Percentiles rank a stretch among this genome's conserved stretches.
These are phyloP conservation scores for Notodonta ziczac DNA, from an alignment of 2,888 invertebrate genomes.

Conservation along the genomic window DNA sequence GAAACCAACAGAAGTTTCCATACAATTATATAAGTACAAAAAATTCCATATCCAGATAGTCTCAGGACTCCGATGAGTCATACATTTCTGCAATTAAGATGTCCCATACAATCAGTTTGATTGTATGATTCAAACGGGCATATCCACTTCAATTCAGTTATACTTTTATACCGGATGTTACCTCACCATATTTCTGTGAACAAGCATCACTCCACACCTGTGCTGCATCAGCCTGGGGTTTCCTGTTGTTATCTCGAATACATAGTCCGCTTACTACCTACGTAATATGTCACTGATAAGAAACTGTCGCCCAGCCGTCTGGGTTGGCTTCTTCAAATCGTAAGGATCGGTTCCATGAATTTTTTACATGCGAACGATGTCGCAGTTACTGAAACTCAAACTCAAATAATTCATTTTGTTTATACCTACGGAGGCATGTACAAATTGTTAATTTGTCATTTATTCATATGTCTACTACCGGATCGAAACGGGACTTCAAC, in stretches of 20 bases:
- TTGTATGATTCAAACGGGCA: slow-evolving; percentile 18
- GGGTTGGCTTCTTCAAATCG: slow-evolving; percentile 25
- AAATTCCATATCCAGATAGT: not conserved
- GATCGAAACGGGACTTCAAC: too few species aligned
- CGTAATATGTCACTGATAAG: slow-evolving; percentile 31
- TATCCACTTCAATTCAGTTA: slow-evolving; percentile 22
- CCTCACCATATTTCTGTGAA: slow-evolving; percentile 62
- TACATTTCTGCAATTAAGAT: slow-evolving; percentile 1
- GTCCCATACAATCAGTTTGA: slow-evolving; percentile 4
- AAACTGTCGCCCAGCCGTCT: slow-evolving; percentile 38
- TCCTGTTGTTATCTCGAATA: slow-evolving; percentile 62
- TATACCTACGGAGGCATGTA: too few species aligned
- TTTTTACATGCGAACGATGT: too few species aligned
- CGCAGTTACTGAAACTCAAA: too few species aligned
- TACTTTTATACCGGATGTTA: slow-evolving; percentile 45
- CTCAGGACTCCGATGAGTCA: not conserved
- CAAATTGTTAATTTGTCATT: too few species aligned
- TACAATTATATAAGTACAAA: not conserved
- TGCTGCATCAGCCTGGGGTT: slow-evolving; percentile 57
- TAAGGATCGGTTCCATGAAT: not conserved
- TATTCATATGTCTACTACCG: too few species aligned
- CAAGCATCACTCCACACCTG: slow-evolving; percentile 55
- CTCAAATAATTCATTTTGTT: too few species aligned
- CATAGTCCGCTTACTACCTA: slow-evolving; percentile 17
- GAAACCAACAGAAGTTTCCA: not conserved